Evolutionary conservation across 2,797 vertebrate genomes (phyloP).

Genomic region (Coilia nasus): DNA sequence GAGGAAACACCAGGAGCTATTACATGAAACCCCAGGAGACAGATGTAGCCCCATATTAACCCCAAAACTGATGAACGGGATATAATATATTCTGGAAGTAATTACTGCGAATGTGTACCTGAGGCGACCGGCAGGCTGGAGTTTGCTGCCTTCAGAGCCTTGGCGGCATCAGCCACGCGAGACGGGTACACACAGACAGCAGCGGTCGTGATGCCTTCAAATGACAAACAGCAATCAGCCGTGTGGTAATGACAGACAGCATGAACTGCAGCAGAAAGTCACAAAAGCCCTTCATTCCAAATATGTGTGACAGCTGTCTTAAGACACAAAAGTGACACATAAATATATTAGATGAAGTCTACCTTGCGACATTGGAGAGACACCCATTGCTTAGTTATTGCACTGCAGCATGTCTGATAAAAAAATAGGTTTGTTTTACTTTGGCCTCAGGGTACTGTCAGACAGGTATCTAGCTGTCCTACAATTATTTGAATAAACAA

Average conservation of each 20-base stretch:
- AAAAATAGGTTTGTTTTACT: neutral
- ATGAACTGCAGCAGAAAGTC: neutral
- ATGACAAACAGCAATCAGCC: neutral
- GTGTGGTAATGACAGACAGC: neutral
- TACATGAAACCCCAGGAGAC: neutral
- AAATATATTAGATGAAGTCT: conserved; percentile 31
- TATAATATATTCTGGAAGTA: neutral
- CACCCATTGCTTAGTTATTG: neutral
- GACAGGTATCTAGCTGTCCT: neutral
- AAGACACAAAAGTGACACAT: neutral
- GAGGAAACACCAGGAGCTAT: neutral
- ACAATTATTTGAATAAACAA: conserved; percentile 20
- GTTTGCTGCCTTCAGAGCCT: conserved; percentile 79
- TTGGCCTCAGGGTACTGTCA: conserved; percentile 17
- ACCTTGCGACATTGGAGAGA: conserved; percentile 35
- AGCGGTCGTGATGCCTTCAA: conserved; percentile 82
- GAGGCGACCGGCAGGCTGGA: conserved; percentile 89
- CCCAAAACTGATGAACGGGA: neutral
- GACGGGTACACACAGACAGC: conserved; percentile 93
- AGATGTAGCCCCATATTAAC: neutral
- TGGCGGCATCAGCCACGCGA: conserved; percentile 85
- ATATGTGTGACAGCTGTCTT: conserved; percentile 20
- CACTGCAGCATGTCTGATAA: neutral
- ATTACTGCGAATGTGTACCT: conserved; percentile 62
- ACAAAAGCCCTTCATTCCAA: conserved; percentile 13